Base-by-base conservation (phyloP, 2,797 vertebrate species). In the Megalops cyprinoides region DNA sequence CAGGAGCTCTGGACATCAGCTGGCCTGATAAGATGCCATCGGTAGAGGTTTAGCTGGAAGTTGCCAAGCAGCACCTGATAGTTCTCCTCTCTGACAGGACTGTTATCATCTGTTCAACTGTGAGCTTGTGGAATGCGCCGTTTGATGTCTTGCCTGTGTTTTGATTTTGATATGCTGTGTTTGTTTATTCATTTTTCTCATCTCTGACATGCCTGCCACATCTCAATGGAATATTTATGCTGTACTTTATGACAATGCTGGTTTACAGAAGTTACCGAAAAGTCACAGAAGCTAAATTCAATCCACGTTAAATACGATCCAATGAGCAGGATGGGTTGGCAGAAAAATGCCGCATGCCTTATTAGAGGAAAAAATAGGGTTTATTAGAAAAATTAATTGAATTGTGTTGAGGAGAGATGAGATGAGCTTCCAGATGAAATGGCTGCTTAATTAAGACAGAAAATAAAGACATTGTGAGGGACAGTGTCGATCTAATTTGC, bases 41-140 rank as follows among this genome's bases (percentile, higher is more conserved):
- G 31, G 46, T 46, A 56, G 34, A 55, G 31, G 37, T 76, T 37
- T 76, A 37, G 25, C 31, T 37, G 55, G 55, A 49, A 60, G 15
- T 34, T n/a, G 60, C 81, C 58, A 69, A 85, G 81, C 83, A 79
- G 79, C 82, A 81, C 77, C 69, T 84, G 86, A 92, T 87, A 87
- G 79, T 86, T 83, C 82, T 20, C 89, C 88, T 49, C 92, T 91
- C 91, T 92, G 87, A 92, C 91, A 90, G 85, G 71, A 65, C 25
- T 84, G 48, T 76, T 83, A 81, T 75, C 58, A 76, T 81, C 88
- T 83, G 84, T 83, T 86, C 86, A 86, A 83, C 78, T 34, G 58
- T 76, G 82, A 82, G 79, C 82, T 46, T 79, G 79, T 76, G 81
- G 86, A 87, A 88, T 85, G 85, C 79, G 74, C 42, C 75, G 44